Evolutionary conservation across 2,888 invertebrate species (phyloP).

Genomic region (Mythimna lalbum): DNA sequence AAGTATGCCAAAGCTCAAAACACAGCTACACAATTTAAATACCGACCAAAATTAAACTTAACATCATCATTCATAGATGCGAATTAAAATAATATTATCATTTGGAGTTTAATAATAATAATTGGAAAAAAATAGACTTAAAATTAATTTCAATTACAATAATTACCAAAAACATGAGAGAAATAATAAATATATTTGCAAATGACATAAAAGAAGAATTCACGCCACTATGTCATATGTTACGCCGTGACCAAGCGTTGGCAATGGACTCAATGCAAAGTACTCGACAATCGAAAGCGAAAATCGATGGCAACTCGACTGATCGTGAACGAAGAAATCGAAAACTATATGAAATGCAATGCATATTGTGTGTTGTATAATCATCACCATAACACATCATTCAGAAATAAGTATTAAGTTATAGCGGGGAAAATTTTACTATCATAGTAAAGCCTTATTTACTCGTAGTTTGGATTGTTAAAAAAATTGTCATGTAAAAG

Average conservation of each 20-base stretch:
- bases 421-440: background rate
- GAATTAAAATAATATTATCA: background rate
- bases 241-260: slow-evolving; percentile 73
- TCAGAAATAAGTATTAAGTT: background rate
- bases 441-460: too few species aligned
- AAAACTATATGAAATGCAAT: slow-evolving; percentile 66
- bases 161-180: background rate
- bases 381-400: background rate
- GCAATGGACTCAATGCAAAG: slow-evolving; percentile 77
- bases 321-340: slow-evolving; percentile 74
- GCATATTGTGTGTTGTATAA: slow-evolving; percentile 23
- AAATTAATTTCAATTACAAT: background rate
- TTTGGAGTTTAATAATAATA: background rate
- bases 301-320: slow-evolving; percentile 73
- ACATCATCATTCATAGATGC: background rate
- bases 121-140: background rate
- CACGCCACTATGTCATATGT: slow-evolving; percentile 63
- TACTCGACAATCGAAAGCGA: slow-evolving; percentile 81
- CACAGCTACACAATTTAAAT: too few species aligned
- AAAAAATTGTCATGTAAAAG: too few species aligned
- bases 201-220: background rate
- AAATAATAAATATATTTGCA: slow-evolving; percentile 12
- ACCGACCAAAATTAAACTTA: background rate
- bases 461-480: too few species aligned
- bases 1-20: background rate